These are phyloP conservation scores for Dynastes hyllus DNA, from an alignment of 2,888 invertebrate species.

Conservation along the genomic window DNA sequence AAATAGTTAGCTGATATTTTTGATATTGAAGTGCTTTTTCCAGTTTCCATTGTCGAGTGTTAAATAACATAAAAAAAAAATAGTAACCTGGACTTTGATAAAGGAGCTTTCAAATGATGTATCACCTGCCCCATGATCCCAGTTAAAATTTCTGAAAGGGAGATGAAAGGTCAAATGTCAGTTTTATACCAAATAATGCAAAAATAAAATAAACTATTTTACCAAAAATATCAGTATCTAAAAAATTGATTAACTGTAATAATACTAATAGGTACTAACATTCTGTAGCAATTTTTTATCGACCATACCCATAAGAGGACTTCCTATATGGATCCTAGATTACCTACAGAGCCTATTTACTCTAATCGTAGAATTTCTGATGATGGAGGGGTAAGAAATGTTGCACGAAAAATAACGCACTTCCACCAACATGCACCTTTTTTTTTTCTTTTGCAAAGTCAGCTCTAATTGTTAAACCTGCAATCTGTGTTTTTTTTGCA, in stretches of 20 bases:
- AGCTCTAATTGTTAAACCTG: not conserved
- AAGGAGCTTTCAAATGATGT: too few relatives aligned
- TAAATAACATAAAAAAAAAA: too few relatives aligned
- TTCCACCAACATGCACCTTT: slow-evolving; percentile 37
- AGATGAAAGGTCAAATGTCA: too few relatives aligned
- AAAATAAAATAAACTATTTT: not conserved
- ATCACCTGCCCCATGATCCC: too few relatives aligned
- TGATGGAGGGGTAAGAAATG: slow-evolving; percentile 58
- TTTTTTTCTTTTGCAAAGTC: slow-evolving; percentile 55
- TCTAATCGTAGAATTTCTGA: slow-evolving; percentile 58
- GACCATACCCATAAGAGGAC: slow-evolving; percentile 95
- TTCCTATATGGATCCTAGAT: slow-evolving; percentile 97
- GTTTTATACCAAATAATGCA: too few relatives aligned
- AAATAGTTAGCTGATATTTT: not conserved
- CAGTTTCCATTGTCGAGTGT: too few relatives aligned
- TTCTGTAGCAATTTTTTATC: slow-evolving; percentile 88
- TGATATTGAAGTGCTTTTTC: not conserved
- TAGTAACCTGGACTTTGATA: too few relatives aligned
- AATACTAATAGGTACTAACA: slow-evolving; percentile 57
- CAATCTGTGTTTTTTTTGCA: too few relatives aligned
- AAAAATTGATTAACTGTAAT: not conserved
- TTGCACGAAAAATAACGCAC: slow-evolving; percentile 25
- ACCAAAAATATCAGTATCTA: too few relatives aligned
- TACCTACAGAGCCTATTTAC: slow-evolving; percentile 84
- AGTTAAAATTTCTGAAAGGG: too few relatives aligned